Base-by-base conservation (phyloP, 2,113 vertebrate species). In the Ictidomys tridecemlineatus region DNA sequence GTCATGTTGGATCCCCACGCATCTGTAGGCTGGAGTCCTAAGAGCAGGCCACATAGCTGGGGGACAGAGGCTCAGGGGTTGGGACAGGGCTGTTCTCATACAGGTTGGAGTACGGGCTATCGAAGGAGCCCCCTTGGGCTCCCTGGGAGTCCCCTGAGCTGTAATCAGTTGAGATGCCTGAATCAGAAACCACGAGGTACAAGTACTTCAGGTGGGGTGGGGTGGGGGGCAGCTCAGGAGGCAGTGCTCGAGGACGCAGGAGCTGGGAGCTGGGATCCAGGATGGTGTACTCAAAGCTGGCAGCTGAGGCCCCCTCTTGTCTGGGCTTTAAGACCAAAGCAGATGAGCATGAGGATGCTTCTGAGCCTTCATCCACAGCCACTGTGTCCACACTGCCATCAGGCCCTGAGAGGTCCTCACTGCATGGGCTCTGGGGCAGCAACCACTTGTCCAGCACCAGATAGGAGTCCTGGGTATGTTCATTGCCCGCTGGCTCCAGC, bases 151-250 rank as follows among this genome's bases (percentile, higher is more conserved):
- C 98, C 97, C 98, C 98, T 2, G 98, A 98, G 93, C 99, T 99
- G 91, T 99, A 99, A 95, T 99, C 99, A 90, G 99, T 98, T 3
- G 99, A 99, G 58, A 99, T 99, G 0, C 99, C 99, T 0, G 99
- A 99, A 93, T 99, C 99, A 0, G 99, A 99, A 37, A 99, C 99
- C 51, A 99, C 97, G 96, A 99, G 98, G 97, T 99, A 99, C 42
- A 98, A 97, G 96, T 99, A 99, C 88, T 98, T 98, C 20, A 98
- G 98, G 34, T 98, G 89, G 13, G 97, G 97, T 88, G 98, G 99
- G 24, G 85, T 96, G 3, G 96, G 92, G 22, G 97, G 96, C 7
- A 94, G 92, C 34, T 92, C 92, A 6, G 87, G 72, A 32, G 69
- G 63, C 17, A 37, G 83, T 1, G 70, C 84, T 10, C 98, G 94